Conservation (phyloP, 30 jellyfish, hydroid and myxozoan species). For the Sanderia malayensis region DNA sequence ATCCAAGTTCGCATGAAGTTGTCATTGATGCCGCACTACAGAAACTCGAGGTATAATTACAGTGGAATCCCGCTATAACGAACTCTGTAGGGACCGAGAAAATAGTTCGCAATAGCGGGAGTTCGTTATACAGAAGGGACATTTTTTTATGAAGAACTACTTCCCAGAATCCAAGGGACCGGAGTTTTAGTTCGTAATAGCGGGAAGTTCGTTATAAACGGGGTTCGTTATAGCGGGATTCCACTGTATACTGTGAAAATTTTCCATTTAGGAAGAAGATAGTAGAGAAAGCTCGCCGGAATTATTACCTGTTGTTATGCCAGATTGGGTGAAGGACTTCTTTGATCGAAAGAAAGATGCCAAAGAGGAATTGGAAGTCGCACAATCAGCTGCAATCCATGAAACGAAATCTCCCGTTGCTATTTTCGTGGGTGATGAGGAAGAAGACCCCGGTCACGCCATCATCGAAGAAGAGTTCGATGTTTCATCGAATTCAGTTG, state of each 20-base stretch:
- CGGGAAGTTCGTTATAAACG: too few species aligned
- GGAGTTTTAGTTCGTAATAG: too few species aligned
- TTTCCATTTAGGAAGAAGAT: too few species aligned
- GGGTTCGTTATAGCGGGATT: too few species aligned
- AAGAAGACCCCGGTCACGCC: neutral
- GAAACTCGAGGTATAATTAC: neutral
- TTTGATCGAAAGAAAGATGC: slow-evolving; percentile 17
- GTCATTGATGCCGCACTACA: neutral
- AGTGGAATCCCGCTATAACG: too few species aligned
- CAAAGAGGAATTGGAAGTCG: neutral
- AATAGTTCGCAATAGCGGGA: too few species aligned
- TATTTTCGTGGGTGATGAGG: slow-evolving; percentile 2
- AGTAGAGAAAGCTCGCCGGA: slow-evolving; percentile 14
- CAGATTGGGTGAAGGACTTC: slow-evolving; percentile 42
- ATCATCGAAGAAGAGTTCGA: slow-evolving; percentile 5
- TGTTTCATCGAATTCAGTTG: slow-evolving; percentile 19
- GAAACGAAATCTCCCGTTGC: slow-evolving; percentile 24
- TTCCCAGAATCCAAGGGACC: too few species aligned
- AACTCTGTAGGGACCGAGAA: too few species aligned
- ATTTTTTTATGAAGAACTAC: too few species aligned
- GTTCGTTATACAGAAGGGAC: too few species aligned
- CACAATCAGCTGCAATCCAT: neutral
- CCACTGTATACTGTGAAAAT: too few species aligned
- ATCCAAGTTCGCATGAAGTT: neutral
- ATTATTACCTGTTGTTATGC: slow-evolving; percentile 34